phyloP scores from a whole-genome alignment of 2,113 vertebrate genomes.

The Tetrao urogallus region DNA sequence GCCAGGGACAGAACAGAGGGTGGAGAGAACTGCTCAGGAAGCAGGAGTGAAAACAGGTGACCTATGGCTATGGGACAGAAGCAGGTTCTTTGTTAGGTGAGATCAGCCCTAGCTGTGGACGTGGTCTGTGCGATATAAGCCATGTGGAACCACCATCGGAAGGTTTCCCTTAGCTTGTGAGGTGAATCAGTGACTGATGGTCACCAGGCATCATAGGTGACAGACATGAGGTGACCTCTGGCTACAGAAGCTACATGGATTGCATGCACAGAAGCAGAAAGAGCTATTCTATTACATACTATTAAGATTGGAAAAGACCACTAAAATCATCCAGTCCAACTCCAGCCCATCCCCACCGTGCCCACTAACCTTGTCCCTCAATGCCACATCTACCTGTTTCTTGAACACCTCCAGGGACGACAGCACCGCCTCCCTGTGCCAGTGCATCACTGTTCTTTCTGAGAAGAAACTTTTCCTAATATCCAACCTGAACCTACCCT shows the following conservation, averaged over 20 bases:
- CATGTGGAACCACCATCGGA: neutral
- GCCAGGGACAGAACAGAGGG: neutral
- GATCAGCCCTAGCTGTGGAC: accelerated
- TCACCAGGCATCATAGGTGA: accelerated
- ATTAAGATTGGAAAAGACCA: too few species aligned
- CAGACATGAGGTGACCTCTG: neutral
- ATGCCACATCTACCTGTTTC: too few species aligned
- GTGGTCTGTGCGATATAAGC: accelerated
- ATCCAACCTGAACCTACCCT: too few species aligned
- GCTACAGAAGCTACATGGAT: accelerated
- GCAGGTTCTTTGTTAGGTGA: neutral
- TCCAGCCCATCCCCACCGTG: too few species aligned
- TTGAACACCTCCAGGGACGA: too few species aligned
- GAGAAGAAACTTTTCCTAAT: too few species aligned
- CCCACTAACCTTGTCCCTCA: too few species aligned
- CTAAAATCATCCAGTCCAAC: too few species aligned
- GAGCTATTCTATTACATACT: too few species aligned
- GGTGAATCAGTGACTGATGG: neutral
- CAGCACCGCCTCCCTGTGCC: too few species aligned
- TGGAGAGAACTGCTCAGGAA: neutral
- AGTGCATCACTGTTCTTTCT: too few species aligned
- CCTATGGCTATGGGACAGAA: neutral
- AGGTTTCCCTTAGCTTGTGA: neutral
- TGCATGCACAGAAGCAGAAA: neutral
- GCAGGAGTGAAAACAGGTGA: neutral